These are phyloP conservation scores for Ptychoptera contaminata DNA, from an alignment of 2,888 invertebrate species.

Conservation along the genomic window DNA sequence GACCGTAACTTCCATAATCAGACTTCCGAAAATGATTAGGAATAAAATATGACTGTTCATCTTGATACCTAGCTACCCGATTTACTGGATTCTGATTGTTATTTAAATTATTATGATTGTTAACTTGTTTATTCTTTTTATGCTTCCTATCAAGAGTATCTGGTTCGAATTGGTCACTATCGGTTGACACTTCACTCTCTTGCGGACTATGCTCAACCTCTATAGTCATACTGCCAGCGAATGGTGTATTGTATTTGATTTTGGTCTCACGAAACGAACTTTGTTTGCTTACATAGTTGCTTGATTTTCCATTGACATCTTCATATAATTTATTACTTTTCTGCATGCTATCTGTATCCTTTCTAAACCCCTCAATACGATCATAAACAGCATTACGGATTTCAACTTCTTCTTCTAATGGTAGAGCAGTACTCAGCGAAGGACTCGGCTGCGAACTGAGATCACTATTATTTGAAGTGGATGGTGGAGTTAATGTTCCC, in stretches of 20 bases:
- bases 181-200: slow-evolving; percentile 41
- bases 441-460: slow-evolving; percentile 56
- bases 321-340: slow-evolving; percentile 5
- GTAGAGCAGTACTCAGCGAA: slow-evolving; percentile 54
- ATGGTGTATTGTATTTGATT: slow-evolving; percentile 46
- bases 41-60: too few species aligned
- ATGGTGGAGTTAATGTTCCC: slow-evolving; percentile 33
- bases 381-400: slow-evolving; percentile 58
- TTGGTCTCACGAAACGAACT: slow-evolving; percentile 19
- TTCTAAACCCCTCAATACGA: slow-evolving; percentile 25
- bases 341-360: slow-evolving; percentile 19
- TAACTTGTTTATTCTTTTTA: slow-evolving; percentile 33
- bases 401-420: slow-evolving; percentile 65
- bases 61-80: slow-evolving; percentile 17
- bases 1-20: slow-evolving; percentile 13
- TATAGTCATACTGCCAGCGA: slow-evolving; percentile 58
- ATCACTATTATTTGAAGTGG: slow-evolving; percentile 40
- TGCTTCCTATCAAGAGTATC: slow-evolving; percentile 73
- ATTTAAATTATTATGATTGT: not conserved
- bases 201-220: slow-evolving; percentile 70
- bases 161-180: slow-evolving; percentile 67
- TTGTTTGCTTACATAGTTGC: too few species aligned
- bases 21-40: too few species aligned
- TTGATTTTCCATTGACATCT: slow-evolving; percentile 8
- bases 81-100: slow-evolving; percentile 20